Evolutionary conservation across 2,797 vertebrate species (phyloP).

Genomic region (Notamacropus eugenii): DNA sequence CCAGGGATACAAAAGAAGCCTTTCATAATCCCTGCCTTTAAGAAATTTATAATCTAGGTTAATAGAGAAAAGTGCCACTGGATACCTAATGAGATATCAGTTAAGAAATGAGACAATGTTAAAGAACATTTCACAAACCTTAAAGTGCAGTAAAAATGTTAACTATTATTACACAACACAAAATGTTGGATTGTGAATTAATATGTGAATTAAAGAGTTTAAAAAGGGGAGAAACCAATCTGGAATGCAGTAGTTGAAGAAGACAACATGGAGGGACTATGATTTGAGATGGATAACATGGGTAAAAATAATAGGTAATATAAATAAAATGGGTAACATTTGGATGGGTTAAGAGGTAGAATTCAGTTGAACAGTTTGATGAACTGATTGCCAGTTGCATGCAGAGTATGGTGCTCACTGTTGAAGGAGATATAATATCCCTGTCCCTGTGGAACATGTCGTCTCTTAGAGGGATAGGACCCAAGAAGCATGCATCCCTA

Average conservation of each 20-base stretch:
- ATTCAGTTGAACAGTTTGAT: neutral
- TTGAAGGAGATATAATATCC: neutral
- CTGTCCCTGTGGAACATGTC: neutral
- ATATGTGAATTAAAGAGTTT: neutral
- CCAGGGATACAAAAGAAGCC: neutral
- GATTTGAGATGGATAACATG: neutral
- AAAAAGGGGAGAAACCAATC: neutral
- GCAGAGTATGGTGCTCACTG: neutral
- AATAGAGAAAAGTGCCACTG: slow-evolving; percentile 19
- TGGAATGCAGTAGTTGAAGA: neutral
- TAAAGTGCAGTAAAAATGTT: neutral
- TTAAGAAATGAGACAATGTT: neutral
- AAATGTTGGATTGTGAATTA: neutral
- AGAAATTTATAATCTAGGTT: neutral
- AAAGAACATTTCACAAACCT: neutral
- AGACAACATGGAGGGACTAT: neutral
- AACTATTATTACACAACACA: neutral
- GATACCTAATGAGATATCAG: neutral
- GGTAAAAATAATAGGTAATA: no score
- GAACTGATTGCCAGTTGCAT: neutral
- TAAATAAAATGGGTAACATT: neutral
- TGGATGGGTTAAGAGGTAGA: neutral
- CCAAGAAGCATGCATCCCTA: neutral
- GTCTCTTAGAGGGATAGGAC: neutral
- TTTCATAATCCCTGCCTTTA: neutral